Base-by-base conservation (phyloP, 2,113 vertebrate genomes). In the Apus apus region DNA sequence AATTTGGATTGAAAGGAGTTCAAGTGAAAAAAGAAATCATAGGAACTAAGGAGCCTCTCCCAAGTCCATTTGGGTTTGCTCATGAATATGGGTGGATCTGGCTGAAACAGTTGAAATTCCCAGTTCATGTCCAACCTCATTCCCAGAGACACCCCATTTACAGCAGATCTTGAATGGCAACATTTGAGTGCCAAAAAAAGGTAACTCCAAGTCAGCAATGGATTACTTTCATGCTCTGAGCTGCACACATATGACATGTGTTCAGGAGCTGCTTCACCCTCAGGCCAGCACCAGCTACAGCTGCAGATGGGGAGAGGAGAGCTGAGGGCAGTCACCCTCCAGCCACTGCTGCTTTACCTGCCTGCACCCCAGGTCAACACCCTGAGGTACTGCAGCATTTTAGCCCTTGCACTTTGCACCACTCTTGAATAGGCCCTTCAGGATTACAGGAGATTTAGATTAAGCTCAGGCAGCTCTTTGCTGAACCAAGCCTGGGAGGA, bases 351-450 rank as follows among this genome's bases (percentile, higher is more conserved):
- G 2, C 22, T 71, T 26, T 58, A 81, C 50, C 29, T 0, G 0
- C 65, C 81, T 3, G 36, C 36, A 57, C 9, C 67, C 56, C 1
- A 0, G 2, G 18, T 46, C 40, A 36, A 8, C 58, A 51, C 15
- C 64, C 34, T 0, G 0, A 60, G 43, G 46, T 0, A 32, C 27
- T 2, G 0, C 48, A 71, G 57, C 27, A 72, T 19, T 70, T 26
- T 2, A 23, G 73, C 57, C 64, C 70, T 8, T 45, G 66, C 51
- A 12, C 53, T 93, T 22, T 62, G 64, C 34, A 50, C 68, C 0
- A 0, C 51, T 75, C 36, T 14, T 25, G 58, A 56, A 50, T 0
- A 62, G 74, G 50, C 2, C 40, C 67, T 50, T 71, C 2, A 6
- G 38, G 48, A 38, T 66, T 32, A 15, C 45, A 58, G 46, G 43